Evolutionary conservation across 2,113 vertebrate genomes (phyloP), one percentile per base, ranked within the genome.

Genomic region (Archilochus colubris): DNA sequence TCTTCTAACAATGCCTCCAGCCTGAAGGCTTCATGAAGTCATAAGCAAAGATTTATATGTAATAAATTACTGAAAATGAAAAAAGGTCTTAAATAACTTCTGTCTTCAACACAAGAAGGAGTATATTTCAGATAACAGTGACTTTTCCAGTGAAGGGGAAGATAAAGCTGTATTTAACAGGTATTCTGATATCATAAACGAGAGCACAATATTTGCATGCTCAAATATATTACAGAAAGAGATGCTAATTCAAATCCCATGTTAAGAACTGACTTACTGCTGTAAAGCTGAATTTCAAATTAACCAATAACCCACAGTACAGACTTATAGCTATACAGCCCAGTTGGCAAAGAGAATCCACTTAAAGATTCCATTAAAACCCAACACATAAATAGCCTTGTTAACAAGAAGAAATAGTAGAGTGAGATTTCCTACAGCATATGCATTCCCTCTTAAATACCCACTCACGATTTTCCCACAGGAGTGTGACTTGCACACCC

Each of bases 1-100:
- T 95, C 67, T 67, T 94, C 88, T 94, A 97, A 97, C 95, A 98
- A 86, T 58, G 83, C 89, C 91, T 93, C 86, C 86, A 96, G 94
- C 85, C 96, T 89, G 91, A 98, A 96, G 94, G 89, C 92, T 97
- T 97, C 95, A 93, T 87, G 95, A 97, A 97, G 72, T 96, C 96
- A 93, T 89, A 97, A 97, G 84, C 89, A 96, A 93, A 97, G 94
- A 97, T 97, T 97, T 97, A 97, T 97, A 97, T 51, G 96, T 91
- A 96, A 97, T 97, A 95, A 89, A 97, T 97, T 96, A 97, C 85
- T 97, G 94, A 94, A 94, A 97, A 97, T 86, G 77, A 97, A 94
- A 88, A 88, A 93, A 79, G 88, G 66, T 79, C 61, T 95, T 96
- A 96, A 95, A 96, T 94, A 95, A 55, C 79, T 92, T 96, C 97